Percentiles rank a stretch among this genome's conserved stretches.
Evolutionary conservation across 2,797 vertebrate genomes (phyloP).

Genomic region (Threskiornis aethiopicus): DNA sequence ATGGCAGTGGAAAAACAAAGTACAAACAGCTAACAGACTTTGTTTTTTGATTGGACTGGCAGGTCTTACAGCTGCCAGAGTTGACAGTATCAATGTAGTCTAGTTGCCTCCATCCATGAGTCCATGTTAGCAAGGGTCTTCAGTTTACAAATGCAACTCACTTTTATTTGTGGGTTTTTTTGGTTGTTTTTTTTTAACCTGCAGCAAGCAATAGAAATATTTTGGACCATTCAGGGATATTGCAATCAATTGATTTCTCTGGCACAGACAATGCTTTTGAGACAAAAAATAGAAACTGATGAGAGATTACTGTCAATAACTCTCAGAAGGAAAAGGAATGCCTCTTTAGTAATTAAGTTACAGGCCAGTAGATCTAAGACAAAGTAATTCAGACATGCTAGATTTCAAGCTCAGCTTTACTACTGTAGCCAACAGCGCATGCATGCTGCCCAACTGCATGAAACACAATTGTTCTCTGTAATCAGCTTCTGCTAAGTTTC

Average conservation of each 20-base stretch:
- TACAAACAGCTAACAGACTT: not conserved
- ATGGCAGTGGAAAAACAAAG: not conserved
- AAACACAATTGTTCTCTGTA: not conserved
- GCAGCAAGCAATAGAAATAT: not conserved
- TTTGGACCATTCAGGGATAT: not conserved
- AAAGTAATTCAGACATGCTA: not conserved
- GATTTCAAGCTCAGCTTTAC: not conserved
- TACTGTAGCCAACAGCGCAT: not conserved
- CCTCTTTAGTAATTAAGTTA: not conserved
- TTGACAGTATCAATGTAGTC: not conserved
- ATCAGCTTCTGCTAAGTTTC: not conserved
- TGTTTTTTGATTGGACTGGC: not conserved
- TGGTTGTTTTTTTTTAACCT: not conserved
- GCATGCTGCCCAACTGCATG: not conserved
- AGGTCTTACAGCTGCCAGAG: not conserved
- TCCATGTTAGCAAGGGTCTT: not conserved
- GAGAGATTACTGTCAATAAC: not conserved
- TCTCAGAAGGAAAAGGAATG: not conserved
- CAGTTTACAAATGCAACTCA: not conserved
- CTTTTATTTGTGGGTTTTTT: not conserved
- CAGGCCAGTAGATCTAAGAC: not conserved
- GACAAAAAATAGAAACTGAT: not conserved
- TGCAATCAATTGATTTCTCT: not conserved
- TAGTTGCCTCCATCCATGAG: not conserved
- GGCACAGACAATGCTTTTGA: not conserved